Conservation (phyloP, 1,140 invertebrate genomes). For the Euura lappo region DNA sequence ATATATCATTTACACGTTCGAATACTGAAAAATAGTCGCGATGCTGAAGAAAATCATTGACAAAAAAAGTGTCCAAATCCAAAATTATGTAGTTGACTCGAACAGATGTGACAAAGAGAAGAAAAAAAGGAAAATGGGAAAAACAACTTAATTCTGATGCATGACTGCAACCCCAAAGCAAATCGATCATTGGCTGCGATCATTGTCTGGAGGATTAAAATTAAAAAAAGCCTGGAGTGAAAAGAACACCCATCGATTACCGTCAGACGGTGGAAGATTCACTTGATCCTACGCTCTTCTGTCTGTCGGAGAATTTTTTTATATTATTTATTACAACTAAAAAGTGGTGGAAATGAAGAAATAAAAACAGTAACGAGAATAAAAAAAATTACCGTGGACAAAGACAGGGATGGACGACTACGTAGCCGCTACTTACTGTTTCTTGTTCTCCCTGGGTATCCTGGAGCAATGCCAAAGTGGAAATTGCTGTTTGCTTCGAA, state of each 20-base stretch:
- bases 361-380: background rate
- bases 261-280: background rate
- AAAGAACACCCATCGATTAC: background rate
- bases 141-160: no score
- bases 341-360: background rate
- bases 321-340: no score
- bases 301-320: background rate
- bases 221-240: background rate
- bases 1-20: no score
- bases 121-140: no score
- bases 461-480: background rate
- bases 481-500: constrained; percentile 4
- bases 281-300: background rate
- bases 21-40: no score
- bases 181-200: background rate
- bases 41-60: no score
- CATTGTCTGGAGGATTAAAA: background rate
- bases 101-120: no score
- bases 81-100: no score
- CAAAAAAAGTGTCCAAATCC: no score
- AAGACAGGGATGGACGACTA: background rate
- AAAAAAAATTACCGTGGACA: background rate
- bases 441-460: background rate
- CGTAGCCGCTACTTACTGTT: background rate
- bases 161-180: background rate